These are phyloP conservation scores for Coptodon bakossiorum DNA, from an alignment of 2,113 vertebrate species.

Conservation along the genomic window DNA sequence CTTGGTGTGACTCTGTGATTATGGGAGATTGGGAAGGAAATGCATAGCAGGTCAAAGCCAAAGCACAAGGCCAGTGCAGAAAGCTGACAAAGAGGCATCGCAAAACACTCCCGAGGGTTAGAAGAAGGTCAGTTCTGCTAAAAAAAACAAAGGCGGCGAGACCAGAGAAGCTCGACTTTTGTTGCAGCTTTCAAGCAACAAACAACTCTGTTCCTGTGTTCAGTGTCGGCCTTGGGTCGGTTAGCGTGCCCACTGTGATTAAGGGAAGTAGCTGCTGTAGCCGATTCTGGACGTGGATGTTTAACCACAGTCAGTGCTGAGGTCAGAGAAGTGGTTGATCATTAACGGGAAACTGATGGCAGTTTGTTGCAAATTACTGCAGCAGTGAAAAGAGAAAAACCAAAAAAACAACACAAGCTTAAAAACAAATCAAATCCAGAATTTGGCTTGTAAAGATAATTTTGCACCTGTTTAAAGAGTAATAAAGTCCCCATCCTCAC, in stretches of 20 bases:
- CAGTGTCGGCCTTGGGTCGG: not conserved
- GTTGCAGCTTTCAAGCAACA: not conserved
- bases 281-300: not conserved
- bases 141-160: not conserved
- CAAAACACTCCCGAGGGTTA: not conserved
- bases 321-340: not conserved
- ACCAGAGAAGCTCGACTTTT: not conserved
- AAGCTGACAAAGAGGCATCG: not conserved
- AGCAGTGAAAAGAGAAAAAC: not conserved
- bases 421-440: not conserved
- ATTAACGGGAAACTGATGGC: constrained; percentile 27
- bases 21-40: not conserved
- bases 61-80: not conserved
- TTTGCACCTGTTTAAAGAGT: not conserved
- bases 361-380: not conserved
- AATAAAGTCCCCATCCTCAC: not conserved
- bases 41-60: not conserved
- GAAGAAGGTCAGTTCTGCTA: not conserved
- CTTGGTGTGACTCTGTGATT: not conserved
- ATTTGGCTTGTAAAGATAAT: not conserved
- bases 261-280: not conserved
- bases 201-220: not conserved
- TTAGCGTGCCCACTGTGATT: not conserved
- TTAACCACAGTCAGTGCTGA: not conserved
- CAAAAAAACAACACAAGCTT: not conserved